Base-by-base conservation (phyloP, 2,113 vertebrate species). In the Heterocephalus glaber region DNA sequence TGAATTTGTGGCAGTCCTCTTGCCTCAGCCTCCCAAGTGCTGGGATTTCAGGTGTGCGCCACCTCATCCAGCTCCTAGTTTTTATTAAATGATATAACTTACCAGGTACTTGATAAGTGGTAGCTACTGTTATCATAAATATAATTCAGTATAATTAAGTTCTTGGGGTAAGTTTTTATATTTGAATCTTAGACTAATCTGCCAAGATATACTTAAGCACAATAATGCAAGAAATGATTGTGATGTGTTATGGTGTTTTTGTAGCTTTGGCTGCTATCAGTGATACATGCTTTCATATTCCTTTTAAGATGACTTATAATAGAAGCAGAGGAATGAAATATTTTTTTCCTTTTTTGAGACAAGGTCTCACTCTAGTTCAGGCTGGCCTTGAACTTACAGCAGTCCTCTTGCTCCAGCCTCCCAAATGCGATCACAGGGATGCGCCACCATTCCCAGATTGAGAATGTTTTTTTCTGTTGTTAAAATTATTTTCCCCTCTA, bases 1-100 rank as follows among this genome's bases (percentile, higher is more conserved):
- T 49, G 44, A 77, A 33, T 26, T 77, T 5, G 1, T 13, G 26
- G 44, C 22, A 77, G 17, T 77, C 7, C 28, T 33, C 14, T 0
- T 77, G 28, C 26, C 26, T 77, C 14, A 17, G 44, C 28, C 14
- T 49, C 13, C 7, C 14, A 3, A 49, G 7, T 76, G 26, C 72
- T 47, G 44, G 26, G 26, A 76, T 49, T 77, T 33, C 44, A 77
- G 14, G 16, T 30, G 14, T 49, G 74, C 2, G 7, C 28, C 16
- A 33, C 44, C 20, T 44, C 41, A 11, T 44, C 7, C 41, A 24
- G 22, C 41, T 47, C 24, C 10, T 35, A 33, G n/a, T 79, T 93
- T 96, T 91, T 26, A 63, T 70, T 85, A 79, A 96, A 56, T 83
- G 47, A 30, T 66, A 35, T 63, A 56, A 88, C 52, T 11, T 94